Conservation (phyloP, 2,888 invertebrate species). For the Rosalia funebris region DNA sequence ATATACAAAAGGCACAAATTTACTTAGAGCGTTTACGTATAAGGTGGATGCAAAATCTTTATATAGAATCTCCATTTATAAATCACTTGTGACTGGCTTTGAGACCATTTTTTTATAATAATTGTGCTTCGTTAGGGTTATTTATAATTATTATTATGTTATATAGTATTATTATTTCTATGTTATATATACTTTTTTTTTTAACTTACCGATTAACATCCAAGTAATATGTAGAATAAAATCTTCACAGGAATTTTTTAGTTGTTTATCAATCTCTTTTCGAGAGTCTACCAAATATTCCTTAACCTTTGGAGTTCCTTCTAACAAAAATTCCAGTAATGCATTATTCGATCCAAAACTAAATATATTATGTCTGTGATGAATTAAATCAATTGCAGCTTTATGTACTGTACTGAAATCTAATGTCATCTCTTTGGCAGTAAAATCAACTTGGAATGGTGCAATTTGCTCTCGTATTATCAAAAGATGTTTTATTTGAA, state of each 20-base stretch:
- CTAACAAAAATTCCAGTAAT: conserved; percentile 87
- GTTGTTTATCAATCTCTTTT: conserved; percentile 92
- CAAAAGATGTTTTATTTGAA: conserved; percentile 96
- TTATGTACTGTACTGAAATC: conserved; percentile 94
- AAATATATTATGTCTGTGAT: conserved; percentile 86
- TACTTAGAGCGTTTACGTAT: too few relatives aligned
- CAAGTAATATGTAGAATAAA: conserved; percentile 85
- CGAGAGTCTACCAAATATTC: conserved; percentile 94
- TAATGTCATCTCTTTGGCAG: conserved; percentile 90
- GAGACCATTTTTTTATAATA: too few relatives aligned
- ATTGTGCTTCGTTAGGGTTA: too few relatives aligned
- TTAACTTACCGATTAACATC: conserved; percentile 74
- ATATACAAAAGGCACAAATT: too few relatives aligned
- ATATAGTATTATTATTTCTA: too few relatives aligned
- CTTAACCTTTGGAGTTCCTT: conserved; percentile 93
- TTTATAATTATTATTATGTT: too few relatives aligned
- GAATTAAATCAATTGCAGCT: conserved; percentile 80
- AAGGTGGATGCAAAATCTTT: too few relatives aligned
- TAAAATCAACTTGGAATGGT: conserved; percentile 85
- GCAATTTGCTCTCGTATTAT: conserved; percentile 98
- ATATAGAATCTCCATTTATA: too few relatives aligned
- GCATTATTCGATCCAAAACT: conserved; percentile 85
- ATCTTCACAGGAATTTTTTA: conserved; percentile 89
- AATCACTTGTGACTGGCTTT: too few relatives aligned
- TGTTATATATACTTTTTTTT: conserved; percentile 69